Base-by-base conservation (phyloP, 2,113 vertebrate species). In the Macrotus californicus region DNA sequence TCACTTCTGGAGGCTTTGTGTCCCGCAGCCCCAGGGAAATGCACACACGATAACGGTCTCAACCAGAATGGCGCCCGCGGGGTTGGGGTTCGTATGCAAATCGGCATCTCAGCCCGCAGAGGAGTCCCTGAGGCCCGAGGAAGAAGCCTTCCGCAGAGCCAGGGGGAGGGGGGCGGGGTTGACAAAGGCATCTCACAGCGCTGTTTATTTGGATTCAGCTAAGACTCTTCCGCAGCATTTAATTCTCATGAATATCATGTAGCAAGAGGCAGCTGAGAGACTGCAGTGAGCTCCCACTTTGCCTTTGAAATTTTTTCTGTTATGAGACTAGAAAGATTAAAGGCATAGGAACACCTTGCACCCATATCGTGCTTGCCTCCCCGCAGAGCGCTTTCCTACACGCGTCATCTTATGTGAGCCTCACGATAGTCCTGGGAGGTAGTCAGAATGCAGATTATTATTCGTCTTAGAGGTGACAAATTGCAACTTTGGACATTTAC, bases 271-370 rank as follows among this genome's bases (percentile, higher is more conserved):
- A 95, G 91, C 96, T 79, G 96, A 95, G 93, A 96, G 88, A 87
- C 92, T 50, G 93, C 96, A 94, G 96, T 36, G 86, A 96, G 89
- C 91, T 96, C 82, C 93, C 96, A 93, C 95, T 95, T 94, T 96
- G 93, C 93, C 96, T 97, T 95, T 94, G 86, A 96, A 96, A 54
- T 94, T 96, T 91, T 95, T 94, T 96, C 94, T 93, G 96, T 96
- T 97, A 94, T 94, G 95, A 96, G 95, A 76, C 75, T 48, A 95
- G 82, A 95, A 97, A 97, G 97, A 97, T 96, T 97, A 97, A 97
- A 97, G 83, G 77, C 94, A 93, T 96, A 97, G 93, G 96, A 94
- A 96, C 77, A 94, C 94, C 91, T 97, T 93, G 24, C 15, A 34
- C 43, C 77, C 93, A 31, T 91, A 94, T 83, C 90, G 39, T 76